phyloP scores from a whole-genome alignment of 2,888 invertebrate species.

The Syrphus vitripennis region DNA sequence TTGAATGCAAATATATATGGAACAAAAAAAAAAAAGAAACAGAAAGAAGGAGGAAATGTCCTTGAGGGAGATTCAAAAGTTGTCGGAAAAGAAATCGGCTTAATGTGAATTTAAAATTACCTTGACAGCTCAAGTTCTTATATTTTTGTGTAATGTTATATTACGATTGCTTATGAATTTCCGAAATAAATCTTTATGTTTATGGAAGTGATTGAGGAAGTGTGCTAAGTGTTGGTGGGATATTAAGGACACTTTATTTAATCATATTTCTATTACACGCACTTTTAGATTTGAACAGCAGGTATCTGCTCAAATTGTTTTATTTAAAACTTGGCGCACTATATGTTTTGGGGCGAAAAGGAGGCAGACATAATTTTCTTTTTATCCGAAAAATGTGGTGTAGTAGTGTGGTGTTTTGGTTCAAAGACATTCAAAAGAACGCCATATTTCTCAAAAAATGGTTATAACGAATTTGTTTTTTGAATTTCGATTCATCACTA shows the following conservation, averaged over 20 bases:
- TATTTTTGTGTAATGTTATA: neutral
- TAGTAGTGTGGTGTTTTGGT: too few relatives aligned
- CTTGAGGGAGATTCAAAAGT: neutral
- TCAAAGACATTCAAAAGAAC: too few relatives aligned
- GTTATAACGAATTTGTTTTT: too few relatives aligned
- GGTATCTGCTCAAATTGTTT: neutral
- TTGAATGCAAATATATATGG: neutral
- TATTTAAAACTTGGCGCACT: too few relatives aligned
- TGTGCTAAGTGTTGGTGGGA: neutral
- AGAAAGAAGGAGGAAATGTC: neutral
- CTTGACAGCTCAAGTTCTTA: neutral
- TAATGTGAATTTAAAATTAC: conserved; percentile 6
- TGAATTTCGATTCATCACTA: too few relatives aligned
- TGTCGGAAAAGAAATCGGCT: conserved; percentile 1
- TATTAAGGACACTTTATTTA: neutral
- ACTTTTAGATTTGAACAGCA: neutral
- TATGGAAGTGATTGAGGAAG: neutral
- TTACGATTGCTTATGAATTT: neutral
- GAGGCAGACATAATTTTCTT: too few relatives aligned
- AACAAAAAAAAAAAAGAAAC: neutral
- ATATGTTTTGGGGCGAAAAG: too few relatives aligned
- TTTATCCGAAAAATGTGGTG: too few relatives aligned
- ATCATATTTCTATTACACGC: neutral
- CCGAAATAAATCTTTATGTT: neutral
- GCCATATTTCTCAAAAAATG: too few relatives aligned